phyloP scores from a whole-genome alignment of 1,140 invertebrate species.

The Oscheius sp. region DNA sequence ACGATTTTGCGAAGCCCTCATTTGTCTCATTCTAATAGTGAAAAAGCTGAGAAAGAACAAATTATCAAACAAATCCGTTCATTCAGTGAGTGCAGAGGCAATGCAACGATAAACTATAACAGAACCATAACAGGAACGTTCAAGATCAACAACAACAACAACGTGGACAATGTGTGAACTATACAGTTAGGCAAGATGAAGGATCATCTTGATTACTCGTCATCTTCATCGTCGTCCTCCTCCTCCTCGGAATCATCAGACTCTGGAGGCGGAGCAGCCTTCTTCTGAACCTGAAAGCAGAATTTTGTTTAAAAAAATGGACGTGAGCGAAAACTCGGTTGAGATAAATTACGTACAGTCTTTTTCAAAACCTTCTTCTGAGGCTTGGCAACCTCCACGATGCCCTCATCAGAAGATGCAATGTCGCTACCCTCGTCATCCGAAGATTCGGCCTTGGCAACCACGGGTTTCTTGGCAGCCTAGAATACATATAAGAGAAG shows the following conservation, averaged over 20 bases:
- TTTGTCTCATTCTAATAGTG: no score
- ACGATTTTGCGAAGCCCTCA: no score
- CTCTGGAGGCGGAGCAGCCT: neutral
- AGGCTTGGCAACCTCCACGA: constrained; percentile 11
- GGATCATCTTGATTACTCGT: neutral
- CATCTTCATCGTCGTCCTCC: constrained; percentile 1
- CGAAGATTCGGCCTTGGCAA: neutral
- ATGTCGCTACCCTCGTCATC: constrained; percentile 17
- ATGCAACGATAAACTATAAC: no score
- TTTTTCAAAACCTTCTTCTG: neutral
- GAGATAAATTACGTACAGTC: neutral
- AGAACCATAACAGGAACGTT: neutral
- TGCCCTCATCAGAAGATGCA: constrained; percentile 24
- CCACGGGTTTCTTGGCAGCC: constrained; percentile 4
- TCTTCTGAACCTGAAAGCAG: neutral
- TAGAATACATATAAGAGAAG: no score
- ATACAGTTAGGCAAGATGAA: neutral
- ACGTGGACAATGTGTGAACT: neutral
- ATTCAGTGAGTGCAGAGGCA: no score
- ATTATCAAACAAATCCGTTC: no score
- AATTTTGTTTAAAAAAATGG: no score
- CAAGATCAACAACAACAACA: neutral
- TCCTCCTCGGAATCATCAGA: neutral
- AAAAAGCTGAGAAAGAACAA: no score
- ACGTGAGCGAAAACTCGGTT: no score